Evolutionary conservation across 2,113 vertebrate species (phyloP).

Genomic region (Ophthalmolycus amberensis): DNA sequence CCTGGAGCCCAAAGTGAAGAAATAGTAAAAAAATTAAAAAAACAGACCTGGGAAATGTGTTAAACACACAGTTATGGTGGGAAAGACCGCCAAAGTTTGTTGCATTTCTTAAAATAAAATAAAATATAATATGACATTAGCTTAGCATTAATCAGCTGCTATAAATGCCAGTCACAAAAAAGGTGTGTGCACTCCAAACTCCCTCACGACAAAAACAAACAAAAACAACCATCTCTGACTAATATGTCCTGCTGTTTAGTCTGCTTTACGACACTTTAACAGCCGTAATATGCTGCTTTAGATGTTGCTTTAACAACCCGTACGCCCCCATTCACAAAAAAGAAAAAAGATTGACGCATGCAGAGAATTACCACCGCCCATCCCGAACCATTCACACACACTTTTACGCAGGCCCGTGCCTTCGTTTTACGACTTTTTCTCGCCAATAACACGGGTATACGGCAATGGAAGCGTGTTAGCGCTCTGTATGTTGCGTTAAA

Average conservation of each 20-base stretch:
- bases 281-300: neutral
- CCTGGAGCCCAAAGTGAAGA: constrained; percentile 41
- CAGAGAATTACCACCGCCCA: constrained; percentile 81
- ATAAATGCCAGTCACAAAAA: neutral
- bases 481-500: constrained; percentile 6
- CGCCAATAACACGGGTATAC: neutral
- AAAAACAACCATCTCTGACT: neutral
- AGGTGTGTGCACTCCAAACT: constrained; percentile 13
- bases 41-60: constrained; percentile 21
- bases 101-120: no score
- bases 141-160: constrained; percentile 2
- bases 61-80: neutral
- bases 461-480: neutral
- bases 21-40: constrained; percentile 38
- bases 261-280: constrained; percentile 3
- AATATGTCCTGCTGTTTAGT: neutral
- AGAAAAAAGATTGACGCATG: constrained; percentile 81
- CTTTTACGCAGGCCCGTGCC: constrained; percentile 52
- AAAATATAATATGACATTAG: neutral
- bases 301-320: constrained; percentile 52
- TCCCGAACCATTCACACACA: constrained; percentile 72
- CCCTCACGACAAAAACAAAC: neutral
- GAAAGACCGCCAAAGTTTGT: neutral
- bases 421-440: constrained; percentile 28
- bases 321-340: constrained; percentile 82